Evolutionary conservation across 2,797 vertebrate genomes (phyloP).

Genomic region (Acestrorhynchus altus): DNA sequence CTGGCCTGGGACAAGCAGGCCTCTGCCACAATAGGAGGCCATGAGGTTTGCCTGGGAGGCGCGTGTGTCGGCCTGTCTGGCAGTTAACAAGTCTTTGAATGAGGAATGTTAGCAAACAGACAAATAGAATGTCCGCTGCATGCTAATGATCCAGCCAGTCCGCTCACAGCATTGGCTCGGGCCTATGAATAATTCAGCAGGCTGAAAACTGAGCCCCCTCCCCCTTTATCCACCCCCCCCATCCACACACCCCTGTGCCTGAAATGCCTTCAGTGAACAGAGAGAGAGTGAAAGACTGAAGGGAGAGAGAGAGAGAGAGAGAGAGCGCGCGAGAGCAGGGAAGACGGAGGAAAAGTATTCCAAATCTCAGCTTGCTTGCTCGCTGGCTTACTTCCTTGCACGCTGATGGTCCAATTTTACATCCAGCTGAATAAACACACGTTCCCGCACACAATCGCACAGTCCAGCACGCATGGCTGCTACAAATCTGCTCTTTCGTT

Average conservation of each 20-base stretch:
- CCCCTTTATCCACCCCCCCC: slow-evolving; percentile 64
- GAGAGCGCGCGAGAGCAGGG: slow-evolving; percentile 42
- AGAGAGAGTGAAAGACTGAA: slow-evolving; percentile 52
- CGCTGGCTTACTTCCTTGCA: not conserved
- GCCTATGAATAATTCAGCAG: slow-evolving; percentile 95
- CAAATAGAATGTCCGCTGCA: slow-evolving; percentile 92
- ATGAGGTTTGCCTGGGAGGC: slow-evolving; percentile 83
- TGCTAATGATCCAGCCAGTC: slow-evolving; percentile 89
- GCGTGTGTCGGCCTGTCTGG: slow-evolving; percentile 88
- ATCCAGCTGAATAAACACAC: slow-evolving; percentile 52
- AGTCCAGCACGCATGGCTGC: slow-evolving; percentile 53
- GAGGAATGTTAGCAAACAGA: slow-evolving; percentile 97
- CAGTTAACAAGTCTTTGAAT: slow-evolving; percentile 95
- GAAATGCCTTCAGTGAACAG: slow-evolving; percentile 82
- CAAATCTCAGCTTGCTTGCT: slow-evolving; percentile 62
- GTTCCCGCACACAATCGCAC: slow-evolving; percentile 50
- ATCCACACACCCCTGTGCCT: slow-evolving; percentile 59
- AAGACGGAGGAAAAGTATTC: slow-evolving; percentile 60
- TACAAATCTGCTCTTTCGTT: slow-evolving; percentile 65
- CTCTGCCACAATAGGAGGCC: slow-evolving; percentile 85
- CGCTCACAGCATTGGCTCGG: slow-evolving; percentile 83
- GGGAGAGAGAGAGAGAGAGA: slow-evolving; percentile 37
- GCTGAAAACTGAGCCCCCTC: slow-evolving; percentile 62
- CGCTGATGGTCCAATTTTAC: slow-evolving; percentile 51
- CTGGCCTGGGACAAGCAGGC: slow-evolving; percentile 78